phyloP scores from a whole-genome alignment of 1,140 invertebrate species.

The Plutomurus gul region DNA sequence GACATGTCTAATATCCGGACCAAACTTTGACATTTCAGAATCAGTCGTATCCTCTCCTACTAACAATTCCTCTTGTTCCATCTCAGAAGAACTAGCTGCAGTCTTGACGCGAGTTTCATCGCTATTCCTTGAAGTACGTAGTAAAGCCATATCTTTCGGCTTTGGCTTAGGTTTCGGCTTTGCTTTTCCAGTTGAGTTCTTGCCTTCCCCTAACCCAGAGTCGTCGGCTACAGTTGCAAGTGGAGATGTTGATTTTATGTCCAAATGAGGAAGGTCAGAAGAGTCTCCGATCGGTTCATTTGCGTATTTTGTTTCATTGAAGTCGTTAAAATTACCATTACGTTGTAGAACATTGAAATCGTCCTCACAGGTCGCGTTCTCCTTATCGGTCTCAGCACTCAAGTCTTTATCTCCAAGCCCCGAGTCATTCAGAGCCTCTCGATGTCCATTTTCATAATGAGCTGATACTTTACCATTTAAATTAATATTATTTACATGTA shows the following conservation, averaged over 20 bases:
- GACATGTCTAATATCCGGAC: neutral
- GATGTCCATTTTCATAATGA: neutral
- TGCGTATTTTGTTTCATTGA: neutral
- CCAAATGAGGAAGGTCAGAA: neutral
- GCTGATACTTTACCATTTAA: neutral
- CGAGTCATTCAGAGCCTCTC: neutral
- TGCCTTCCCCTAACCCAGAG: neutral
- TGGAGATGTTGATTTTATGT: neutral
- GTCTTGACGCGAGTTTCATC: conserved; percentile 32
- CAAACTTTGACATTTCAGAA: neutral
- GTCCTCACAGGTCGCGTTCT: neutral
- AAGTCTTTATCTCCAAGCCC: conserved; percentile 19
- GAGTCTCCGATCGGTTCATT: neutral
- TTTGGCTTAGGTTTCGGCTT: conserved; percentile 43
- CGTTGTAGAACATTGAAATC: neutral
- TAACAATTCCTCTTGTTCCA: neutral
- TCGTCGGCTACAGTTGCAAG: neutral
- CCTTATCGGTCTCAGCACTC: neutral
- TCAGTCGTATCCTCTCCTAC: neutral
- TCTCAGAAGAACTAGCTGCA: neutral
- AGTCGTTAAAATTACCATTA: neutral
- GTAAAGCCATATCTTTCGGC: conserved; percentile 38
- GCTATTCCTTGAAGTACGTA: conserved; percentile 16
- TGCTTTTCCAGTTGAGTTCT: neutral
- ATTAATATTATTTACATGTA: neutral